Evolutionary conservation across 2,888 invertebrate species (phyloP), one percentile per base, ranked within the genome.

Genomic region (Mesochorus sp.): DNA sequence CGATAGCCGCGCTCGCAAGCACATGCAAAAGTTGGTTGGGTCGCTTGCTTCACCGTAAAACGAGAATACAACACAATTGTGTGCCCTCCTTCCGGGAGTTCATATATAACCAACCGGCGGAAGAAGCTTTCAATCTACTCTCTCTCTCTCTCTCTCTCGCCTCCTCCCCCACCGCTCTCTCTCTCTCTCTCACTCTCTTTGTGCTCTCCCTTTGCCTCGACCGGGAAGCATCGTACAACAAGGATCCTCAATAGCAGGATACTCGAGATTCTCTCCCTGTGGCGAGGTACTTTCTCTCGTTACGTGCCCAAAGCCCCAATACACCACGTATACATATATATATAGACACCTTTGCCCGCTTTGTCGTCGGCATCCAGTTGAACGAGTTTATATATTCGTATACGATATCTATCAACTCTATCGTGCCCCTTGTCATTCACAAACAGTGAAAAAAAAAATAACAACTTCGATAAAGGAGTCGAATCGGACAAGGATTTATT

Each of bases 121-220:
- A 75, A 77, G 66, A 59, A 47, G 44, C 64, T 47, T 61, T 61
- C 61, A 53, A 61, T 72, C 66, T 44, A 31, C 66, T 53, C 39
- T 14, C 34, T 34, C 31, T 47, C 14, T 3, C 47, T 10, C 21
- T 21, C 47, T 6, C 19, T 47, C 10, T 12, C 47, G 47, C 17
- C 0, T 47, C 12, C 47, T 6, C 19, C 21, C 10, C 10, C 47
- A 21, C 17, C 0, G 17, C 12, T 47, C 31, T 47, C 21, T 34
- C 34, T 44, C 47, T 34, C 14, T 34, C 57, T 8, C 12, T 6
- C 31, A 17, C 3, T 53, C 28, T 10, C n/a, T 39, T 51, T 26
- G 21, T 12, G 8, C 28, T 14, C 17, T 6, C 34, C 3, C 21
- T 57, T 55, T 26, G 21, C 47, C 34, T 57, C 19, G 31, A 14